Evolutionary conservation across 2,797 vertebrate genomes (phyloP), one percentile per base, ranked within the genome.

Genomic region (Meriones psammophilus): DNA sequence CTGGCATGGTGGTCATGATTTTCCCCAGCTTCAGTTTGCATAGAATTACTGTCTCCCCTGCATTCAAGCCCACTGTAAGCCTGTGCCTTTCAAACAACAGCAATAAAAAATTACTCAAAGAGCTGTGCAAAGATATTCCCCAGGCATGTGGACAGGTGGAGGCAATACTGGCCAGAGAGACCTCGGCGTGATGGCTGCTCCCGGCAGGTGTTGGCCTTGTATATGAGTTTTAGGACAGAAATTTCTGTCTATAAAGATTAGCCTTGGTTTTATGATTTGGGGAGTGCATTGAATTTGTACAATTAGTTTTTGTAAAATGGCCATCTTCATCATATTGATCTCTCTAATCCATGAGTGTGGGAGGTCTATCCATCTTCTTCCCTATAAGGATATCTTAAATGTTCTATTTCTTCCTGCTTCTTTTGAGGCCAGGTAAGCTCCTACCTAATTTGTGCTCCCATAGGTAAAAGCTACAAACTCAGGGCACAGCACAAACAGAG

Each of bases 401-500:
- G 56, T 91, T 79, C 60, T 66, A 18, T 39, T 85, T 91, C 94
- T 85, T 71, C 39, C 24, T 96, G 85, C 5, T 85, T 85, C 42
- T 92, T 10, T 2, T 36, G 62, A 90, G 50, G 50, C 64, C 68
- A 60, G 22, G 26, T 28, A 83, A 88, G 6, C 33, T n/a, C 50
- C 56, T 73, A 42, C 26, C 17, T 74, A 81, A 77, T 73, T 18
- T 54, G 54, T 62, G 20, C 33, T 50, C 15, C 33, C 24, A 79
- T n/a, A 64, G 6, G 50, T 15, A 89, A 36, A 3, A 69, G 36
- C 1, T 69, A 60, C 20, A 66, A 74, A 86, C 58, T 91, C 22
- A n/a, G 60, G 13, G 69, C 5, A 79, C 64, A 91, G 60, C 15
- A 24, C 60, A 81, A 5, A 50, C 1, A 54, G 42, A 68, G 36